Evolutionary conservation across 2,113 vertebrate genomes (phyloP).

Genomic region (Eurypyga helias): DNA sequence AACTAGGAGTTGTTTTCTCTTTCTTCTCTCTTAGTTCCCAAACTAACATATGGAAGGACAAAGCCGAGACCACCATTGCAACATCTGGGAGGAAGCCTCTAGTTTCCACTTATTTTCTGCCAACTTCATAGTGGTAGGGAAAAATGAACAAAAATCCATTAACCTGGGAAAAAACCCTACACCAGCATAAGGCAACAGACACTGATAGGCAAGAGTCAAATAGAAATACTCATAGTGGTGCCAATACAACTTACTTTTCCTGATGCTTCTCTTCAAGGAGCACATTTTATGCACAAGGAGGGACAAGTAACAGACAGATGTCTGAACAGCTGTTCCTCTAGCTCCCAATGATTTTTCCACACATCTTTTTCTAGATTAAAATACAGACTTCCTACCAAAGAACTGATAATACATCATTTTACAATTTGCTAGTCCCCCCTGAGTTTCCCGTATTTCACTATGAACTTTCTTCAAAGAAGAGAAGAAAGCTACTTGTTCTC

Average conservation of each 20-base stretch:
- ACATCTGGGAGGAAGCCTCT: background rate
- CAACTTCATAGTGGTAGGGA: background rate
- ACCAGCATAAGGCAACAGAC: background rate
- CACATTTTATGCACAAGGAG: background rate
- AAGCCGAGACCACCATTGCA: background rate
- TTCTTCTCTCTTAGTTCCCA: background rate
- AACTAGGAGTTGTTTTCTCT: background rate
- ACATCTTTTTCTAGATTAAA: background rate
- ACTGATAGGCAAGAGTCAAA: background rate
- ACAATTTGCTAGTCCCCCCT: fast-evolving
- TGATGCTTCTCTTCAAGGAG: background rate
- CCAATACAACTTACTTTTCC: background rate
- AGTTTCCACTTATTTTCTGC: background rate
- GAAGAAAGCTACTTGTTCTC: background rate
- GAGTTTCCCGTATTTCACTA: background rate
- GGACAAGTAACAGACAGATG: background rate
- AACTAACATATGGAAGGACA: background rate
- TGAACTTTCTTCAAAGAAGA: background rate
- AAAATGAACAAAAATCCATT: background rate
- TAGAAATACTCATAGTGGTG: background rate
- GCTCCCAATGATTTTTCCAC: background rate
- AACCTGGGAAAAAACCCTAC: background rate
- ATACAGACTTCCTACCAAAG: background rate
- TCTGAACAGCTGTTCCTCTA: background rate
- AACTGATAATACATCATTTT: background rate